Conservation (phyloP, 2,888 invertebrate species). For the Parnassius orleans region DNA sequence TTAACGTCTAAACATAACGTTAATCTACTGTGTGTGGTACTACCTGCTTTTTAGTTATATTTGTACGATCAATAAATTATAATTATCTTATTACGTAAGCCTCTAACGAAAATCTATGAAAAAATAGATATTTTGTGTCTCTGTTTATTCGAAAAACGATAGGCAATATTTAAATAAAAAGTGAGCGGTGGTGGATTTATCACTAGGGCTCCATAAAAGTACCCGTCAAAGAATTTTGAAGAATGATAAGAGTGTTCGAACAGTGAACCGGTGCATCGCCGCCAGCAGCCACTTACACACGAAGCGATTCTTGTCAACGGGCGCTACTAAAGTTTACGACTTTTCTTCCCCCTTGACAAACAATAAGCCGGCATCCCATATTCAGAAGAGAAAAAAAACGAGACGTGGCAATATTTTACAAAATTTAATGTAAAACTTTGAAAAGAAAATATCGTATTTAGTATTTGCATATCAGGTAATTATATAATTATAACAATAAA, state of each 20-base stretch:
- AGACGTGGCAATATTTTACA: constrained; percentile 1
- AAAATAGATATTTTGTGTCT: background rate
- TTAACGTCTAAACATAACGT: no score
- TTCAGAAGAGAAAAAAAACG: constrained; percentile 1
- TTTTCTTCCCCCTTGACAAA: constrained; percentile 34
- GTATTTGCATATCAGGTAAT: no score
- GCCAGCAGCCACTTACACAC: constrained; percentile 67
- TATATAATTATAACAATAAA: no score
- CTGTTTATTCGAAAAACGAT: background rate
- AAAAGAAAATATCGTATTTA: background rate
- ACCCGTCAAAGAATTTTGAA: constrained; percentile 73
- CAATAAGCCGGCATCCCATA: constrained; percentile 18
- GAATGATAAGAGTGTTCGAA: constrained; percentile 72
- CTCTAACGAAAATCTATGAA: background rate
- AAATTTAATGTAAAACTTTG: background rate
- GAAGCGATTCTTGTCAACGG: constrained; percentile 47
- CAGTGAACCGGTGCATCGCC: constrained; percentile 53
- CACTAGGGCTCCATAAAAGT: constrained; percentile 38
- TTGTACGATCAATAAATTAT: no score
- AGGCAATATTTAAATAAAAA: constrained; percentile 2
- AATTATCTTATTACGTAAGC: no score
- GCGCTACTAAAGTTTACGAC: constrained; percentile 35
- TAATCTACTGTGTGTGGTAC: no score
- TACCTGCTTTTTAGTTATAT: no score
- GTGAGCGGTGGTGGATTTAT: constrained; percentile 28